These are phyloP conservation scores for Phoeniculus purpureus DNA, from an alignment of 2,797 vertebrate genomes.

Conservation along the genomic window DNA sequence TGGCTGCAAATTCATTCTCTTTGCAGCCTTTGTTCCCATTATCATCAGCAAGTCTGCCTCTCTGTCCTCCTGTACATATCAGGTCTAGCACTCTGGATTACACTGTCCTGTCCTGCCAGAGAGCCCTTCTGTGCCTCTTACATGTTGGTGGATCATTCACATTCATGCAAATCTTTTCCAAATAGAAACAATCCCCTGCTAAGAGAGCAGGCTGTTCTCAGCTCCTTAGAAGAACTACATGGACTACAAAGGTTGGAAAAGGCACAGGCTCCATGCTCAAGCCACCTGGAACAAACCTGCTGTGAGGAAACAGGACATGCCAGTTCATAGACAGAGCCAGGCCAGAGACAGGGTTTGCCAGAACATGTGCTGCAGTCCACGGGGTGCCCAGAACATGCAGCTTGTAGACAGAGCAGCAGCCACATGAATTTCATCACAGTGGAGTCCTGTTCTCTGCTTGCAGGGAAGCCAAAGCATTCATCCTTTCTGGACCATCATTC, in stretches of 20 bases:
- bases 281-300: not conserved
- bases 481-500: not conserved
- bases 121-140: not conserved
- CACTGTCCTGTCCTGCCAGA: not conserved
- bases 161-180: not conserved
- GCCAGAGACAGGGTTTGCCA: not conserved
- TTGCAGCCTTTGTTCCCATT: not conserved
- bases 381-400: not conserved
- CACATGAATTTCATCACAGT: not conserved
- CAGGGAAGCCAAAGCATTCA: not conserved
- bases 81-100: not conserved
- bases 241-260: not conserved
- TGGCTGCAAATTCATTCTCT: not conserved
- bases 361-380: not conserved
- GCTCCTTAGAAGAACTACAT: not conserved
- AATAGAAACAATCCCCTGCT: not conserved
- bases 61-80: not conserved
- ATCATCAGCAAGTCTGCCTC: fast-evolving
- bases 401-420: not conserved
- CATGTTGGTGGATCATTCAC: not conserved
- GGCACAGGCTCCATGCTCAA: not conserved
- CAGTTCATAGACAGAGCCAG: not conserved
- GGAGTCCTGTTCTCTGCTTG: not conserved
- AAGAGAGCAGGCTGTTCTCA: not conserved
- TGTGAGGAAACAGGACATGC: not conserved